phyloP scores from a whole-genome alignment of 2,888 invertebrate genomes.

The Thymelicus sylvestris region DNA sequence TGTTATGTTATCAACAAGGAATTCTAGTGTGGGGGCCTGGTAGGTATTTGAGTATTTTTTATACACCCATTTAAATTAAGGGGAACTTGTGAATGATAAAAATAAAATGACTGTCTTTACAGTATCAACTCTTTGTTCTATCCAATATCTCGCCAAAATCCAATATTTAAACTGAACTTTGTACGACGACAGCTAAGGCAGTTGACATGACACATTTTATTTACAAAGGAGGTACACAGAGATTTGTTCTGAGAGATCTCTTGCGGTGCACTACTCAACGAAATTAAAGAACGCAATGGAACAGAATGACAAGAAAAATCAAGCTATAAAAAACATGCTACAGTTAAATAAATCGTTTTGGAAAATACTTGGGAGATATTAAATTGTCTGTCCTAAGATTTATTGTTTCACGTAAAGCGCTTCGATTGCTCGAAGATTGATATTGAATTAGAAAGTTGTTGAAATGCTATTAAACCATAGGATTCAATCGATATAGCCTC shows the following conservation, averaged over 20 bases:
- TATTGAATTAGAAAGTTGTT: not conserved
- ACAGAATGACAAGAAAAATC: constrained; percentile 29
- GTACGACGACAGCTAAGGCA: constrained; percentile 14
- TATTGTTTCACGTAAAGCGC: constrained; percentile 1
- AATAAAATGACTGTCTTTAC: not conserved
- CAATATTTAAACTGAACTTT: constrained; percentile 23
- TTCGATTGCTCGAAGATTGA: not conserved
- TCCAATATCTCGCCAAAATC: constrained; percentile 2
- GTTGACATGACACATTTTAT: constrained; percentile 33
- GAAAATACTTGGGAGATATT: constrained; percentile 27
- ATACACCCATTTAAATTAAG: too few species aligned
- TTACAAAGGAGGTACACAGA: constrained; percentile 23
- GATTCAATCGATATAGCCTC: not conserved
- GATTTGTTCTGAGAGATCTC: constrained; percentile 11
- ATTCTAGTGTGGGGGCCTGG: too few species aligned
- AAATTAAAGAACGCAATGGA: constrained; percentile 29
- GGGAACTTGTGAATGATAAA: too few species aligned
- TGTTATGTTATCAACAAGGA: too few species aligned
- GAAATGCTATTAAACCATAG: not conserved
- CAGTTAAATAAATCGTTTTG: constrained; percentile 27
- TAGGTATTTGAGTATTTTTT: too few species aligned
- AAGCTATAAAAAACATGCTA: constrained; percentile 23
- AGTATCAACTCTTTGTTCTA: not conserved
- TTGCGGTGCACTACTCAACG: constrained; percentile 35
- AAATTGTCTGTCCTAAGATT: constrained; percentile 21